These are phyloP conservation scores for Palloptera scutellata DNA, from an alignment of 2,888 invertebrate species.

Conservation along the genomic window DNA sequence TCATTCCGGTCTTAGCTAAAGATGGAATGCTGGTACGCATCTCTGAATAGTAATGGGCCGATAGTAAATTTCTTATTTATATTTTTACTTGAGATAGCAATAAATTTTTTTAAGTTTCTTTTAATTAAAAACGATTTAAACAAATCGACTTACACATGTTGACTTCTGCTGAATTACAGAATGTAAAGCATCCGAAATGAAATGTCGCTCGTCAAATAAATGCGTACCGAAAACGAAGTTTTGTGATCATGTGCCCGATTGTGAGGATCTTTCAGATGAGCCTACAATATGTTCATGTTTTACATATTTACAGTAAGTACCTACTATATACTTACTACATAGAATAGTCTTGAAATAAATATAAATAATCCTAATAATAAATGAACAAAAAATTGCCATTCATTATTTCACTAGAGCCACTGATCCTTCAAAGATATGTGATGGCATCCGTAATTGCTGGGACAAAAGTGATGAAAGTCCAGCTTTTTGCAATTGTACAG, in stretches of 20 bases:
- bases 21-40: too few species aligned
- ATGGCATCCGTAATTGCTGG: slow-evolving; percentile 78
- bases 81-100: too few species aligned
- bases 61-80: too few species aligned
- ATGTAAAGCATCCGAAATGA: slow-evolving; percentile 71
- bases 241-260: slow-evolving; percentile 74
- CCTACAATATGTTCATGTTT: slow-evolving; percentile 71
- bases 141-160: not conserved
- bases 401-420: slow-evolving; percentile 64
- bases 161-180: slow-evolving; percentile 62
- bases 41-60: too few species aligned
- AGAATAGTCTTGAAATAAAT: not conserved
- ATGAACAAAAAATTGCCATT: not conserved
- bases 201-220: slow-evolving; percentile 71
- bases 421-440: slow-evolving; percentile 75
- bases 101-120: too few species aligned
- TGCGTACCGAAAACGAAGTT: slow-evolving; percentile 76
- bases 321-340: not conserved
- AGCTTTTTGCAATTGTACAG: slow-evolving; percentile 70
- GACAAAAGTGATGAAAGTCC: slow-evolving; percentile 81
- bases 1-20: too few species aligned
- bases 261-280: slow-evolving; percentile 79
- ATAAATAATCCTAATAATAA: not conserved
- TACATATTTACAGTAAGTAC: slow-evolving; percentile 68
- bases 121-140: not conserved